A percentile compares a stretch with the other conserved stretches of the same genome.
phyloP scores from a whole-genome alignment of 2,113 vertebrate genomes.

The Alligator mississippiensis region DNA sequence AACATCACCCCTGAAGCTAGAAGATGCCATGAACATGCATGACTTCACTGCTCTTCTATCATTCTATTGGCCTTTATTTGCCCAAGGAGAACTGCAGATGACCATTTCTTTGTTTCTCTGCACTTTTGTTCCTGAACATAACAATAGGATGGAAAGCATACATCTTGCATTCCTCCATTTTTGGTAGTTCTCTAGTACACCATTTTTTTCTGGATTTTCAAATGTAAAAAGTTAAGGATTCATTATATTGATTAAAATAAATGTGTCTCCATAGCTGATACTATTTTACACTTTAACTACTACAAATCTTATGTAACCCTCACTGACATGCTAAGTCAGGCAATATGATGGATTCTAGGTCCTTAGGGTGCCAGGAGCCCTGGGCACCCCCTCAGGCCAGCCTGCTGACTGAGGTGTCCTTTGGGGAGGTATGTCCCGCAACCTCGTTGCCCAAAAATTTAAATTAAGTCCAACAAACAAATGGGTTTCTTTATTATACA shows the following conservation, averaged over 20 bases:
- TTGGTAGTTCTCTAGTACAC: accelerated
- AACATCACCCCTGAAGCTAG: background rate
- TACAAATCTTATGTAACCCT: background rate
- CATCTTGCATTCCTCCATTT: background rate
- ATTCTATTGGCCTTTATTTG: background rate
- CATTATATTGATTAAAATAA: background rate
- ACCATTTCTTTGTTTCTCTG: background rate
- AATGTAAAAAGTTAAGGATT: background rate
- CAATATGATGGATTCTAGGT: too few relatives aligned
- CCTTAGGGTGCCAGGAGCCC: too few relatives aligned
- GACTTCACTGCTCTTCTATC: background rate
- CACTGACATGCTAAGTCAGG: too few relatives aligned
- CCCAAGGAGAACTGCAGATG: background rate
- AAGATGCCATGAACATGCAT: accelerated
- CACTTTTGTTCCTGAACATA: accelerated
- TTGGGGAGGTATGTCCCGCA: too few relatives aligned
- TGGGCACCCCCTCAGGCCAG: too few relatives aligned
- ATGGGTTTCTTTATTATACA: too few relatives aligned
- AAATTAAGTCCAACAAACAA: too few relatives aligned
- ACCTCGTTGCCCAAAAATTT: too few relatives aligned
- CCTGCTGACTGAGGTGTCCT: too few relatives aligned
- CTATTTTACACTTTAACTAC: background rate
- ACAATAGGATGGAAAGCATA: accelerated
- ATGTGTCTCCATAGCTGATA: background rate
- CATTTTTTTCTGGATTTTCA: background rate